phyloP scores from a whole-genome alignment of 2,113 vertebrate species.

The Apteryx mantelli region DNA sequence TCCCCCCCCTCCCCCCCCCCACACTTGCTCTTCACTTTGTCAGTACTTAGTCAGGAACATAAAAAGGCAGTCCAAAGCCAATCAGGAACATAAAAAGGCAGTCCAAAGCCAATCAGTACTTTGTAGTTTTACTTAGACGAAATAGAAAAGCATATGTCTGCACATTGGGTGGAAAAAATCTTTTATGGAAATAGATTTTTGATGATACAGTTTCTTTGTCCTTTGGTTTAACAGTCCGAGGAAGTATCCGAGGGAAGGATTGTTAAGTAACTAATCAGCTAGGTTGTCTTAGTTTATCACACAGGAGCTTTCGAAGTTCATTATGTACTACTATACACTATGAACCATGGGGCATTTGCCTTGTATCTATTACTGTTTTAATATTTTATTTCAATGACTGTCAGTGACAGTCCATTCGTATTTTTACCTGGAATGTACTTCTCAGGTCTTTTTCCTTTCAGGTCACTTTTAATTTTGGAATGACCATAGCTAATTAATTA shows the following conservation, averaged over 20 bases:
- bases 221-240: background rate
- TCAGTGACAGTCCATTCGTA: background rate
- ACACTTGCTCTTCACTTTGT: background rate
- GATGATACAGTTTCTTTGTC: background rate
- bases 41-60: background rate
- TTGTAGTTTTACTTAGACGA: background rate
- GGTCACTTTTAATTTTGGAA: background rate
- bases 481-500: conserved; percentile 17
- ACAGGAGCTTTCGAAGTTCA: conserved; percentile 5
- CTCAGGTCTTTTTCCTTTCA: background rate
- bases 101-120: background rate
- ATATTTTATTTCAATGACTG: background rate
- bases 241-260: background rate
- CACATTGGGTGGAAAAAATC: background rate
- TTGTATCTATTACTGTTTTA: background rate
- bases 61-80: background rate
- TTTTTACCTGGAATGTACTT: background rate
- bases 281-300: background rate
- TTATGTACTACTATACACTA: background rate
- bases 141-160: fast-evolving
- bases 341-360: background rate
- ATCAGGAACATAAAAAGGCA: background rate
- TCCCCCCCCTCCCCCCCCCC: background rate
- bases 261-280: background rate
- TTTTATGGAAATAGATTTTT: background rate